A percentile compares a stretch with the other conserved stretches of the same genome.
Conservation (phyloP, 2,113 vertebrate genomes). For the Rafetus swinhoei region DNA sequence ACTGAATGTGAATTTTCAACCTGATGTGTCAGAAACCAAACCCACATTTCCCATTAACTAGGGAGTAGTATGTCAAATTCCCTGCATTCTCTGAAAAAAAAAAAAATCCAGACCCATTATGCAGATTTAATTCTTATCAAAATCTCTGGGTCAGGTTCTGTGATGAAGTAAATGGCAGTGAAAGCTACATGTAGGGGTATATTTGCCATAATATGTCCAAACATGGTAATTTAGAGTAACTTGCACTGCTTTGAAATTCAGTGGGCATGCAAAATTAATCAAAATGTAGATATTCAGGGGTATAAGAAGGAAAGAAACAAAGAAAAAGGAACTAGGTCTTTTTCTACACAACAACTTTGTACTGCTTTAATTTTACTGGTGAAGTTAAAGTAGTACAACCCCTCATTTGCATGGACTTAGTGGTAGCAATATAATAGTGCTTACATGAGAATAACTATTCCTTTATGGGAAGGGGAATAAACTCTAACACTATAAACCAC, state of each 20-base stretch:
- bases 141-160: slow-evolving; percentile 22
- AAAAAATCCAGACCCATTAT: slow-evolving; percentile 17
- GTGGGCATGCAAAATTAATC: slow-evolving; percentile 56
- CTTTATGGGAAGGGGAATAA: not conserved
- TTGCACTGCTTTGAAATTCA: slow-evolving; percentile 56
- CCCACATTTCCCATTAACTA: not conserved
- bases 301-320: slow-evolving; percentile 41
- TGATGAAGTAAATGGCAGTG: not conserved
- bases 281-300: slow-evolving; percentile 50
- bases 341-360: slow-evolving; percentile 30
- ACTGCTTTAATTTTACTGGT: not conserved
- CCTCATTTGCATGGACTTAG: rapidly evolving
- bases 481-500: not conserved
- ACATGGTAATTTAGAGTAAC: slow-evolving; percentile 60
- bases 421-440: not conserved
- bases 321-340: slow-evolving; percentile 44
- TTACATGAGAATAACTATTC: not conserved
- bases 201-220: slow-evolving; percentile 56
- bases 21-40: slow-evolving; percentile 9
- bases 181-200: slow-evolving; percentile 25
- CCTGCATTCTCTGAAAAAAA: not conserved
- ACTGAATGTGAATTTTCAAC: not conserved
- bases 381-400: not conserved
- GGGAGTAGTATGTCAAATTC: not conserved
- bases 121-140: slow-evolving; percentile 22